Evolutionary conservation across 2,888 invertebrate species (phyloP).

Genomic region (Rhagonycha lutea): DNA sequence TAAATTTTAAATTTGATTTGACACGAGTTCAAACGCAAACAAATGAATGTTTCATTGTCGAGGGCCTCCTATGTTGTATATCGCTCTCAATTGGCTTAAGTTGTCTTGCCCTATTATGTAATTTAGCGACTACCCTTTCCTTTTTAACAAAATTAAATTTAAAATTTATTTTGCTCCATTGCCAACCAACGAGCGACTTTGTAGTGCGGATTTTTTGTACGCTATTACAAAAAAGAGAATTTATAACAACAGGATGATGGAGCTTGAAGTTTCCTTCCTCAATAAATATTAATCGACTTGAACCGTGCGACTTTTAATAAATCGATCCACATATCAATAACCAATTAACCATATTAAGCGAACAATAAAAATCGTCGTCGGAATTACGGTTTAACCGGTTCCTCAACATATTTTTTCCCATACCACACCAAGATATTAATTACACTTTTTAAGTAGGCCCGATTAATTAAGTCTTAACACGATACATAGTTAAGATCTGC

Average conservation of each 20-base stretch:
- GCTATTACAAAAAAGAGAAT: not conserved
- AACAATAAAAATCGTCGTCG: not conserved
- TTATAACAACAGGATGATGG: not conserved
- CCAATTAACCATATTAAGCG: not conserved
- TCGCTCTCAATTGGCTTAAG: conserved; percentile 53
- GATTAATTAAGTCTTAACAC: conserved; percentile 14
- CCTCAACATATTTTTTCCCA: not conserved
- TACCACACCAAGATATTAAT: not conserved
- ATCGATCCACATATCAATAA: not conserved
- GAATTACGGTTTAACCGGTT: not conserved
- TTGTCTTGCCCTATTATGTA: conserved; percentile 43
- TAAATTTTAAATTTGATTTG: conserved; percentile 57
- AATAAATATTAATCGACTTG: not conserved
- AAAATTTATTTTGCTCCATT: conserved; percentile 16
- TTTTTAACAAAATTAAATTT: conserved; percentile 35
- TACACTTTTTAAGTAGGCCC: not conserved
- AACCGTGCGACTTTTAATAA: not conserved
- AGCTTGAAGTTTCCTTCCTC: not conserved
- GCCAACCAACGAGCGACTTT: not conserved
- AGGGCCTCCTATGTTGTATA: conserved; percentile 32
- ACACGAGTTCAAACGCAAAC: conserved; percentile 50
- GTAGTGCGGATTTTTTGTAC: not conserved
- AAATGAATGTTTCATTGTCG: conserved; percentile 52
- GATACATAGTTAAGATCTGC: conserved; percentile 18
- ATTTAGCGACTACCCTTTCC: conserved; percentile 30